Evolutionary conservation across 2,888 invertebrate genomes (phyloP).

Genomic region (Calameuta idolon): DNA sequence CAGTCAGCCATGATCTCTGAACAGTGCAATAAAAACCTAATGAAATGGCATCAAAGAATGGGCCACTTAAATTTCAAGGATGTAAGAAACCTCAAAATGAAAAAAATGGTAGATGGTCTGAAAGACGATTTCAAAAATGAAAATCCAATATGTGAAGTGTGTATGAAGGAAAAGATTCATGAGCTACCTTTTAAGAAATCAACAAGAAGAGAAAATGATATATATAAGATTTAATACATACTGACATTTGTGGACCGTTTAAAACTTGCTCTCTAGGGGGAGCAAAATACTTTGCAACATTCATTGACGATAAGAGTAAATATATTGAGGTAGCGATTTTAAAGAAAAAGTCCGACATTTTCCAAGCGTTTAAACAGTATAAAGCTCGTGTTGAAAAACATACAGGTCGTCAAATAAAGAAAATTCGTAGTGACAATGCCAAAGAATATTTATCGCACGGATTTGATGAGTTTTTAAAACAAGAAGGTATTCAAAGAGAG

Average conservation of each 20-base stretch:
- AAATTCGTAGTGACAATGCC: constrained; percentile 2
- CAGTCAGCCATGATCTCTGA: constrained; percentile 5
- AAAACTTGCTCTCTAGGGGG: constrained; percentile 11
- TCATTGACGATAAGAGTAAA: constrained; percentile 15
- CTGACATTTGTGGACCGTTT: constrained; percentile 27
- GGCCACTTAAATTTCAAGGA: constrained; percentile 24
- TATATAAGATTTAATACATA: constrained; percentile 24
- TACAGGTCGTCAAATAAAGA: constrained; percentile 5
- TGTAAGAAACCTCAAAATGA: constrained; percentile 12
- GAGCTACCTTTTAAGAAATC: constrained; percentile 17
- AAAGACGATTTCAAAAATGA: background rate
- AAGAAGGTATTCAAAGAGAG: constrained; percentile 16
- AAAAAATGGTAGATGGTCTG: constrained; percentile 19
- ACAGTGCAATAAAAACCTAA: constrained; percentile 9
- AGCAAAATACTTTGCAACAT: constrained; percentile 16
- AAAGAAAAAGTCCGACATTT: background rate
- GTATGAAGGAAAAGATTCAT: constrained; percentile 18
- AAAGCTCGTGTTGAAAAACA: constrained; percentile 1
- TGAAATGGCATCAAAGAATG: constrained; percentile 21
- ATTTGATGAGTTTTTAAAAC: background rate
- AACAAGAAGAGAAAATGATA: background rate
- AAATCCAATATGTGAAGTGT: constrained; percentile 14
- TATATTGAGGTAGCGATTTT: background rate
- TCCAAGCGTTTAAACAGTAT: constrained; percentile 1
- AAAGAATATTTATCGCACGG: constrained; percentile 5